These are phyloP conservation scores for Torymus texanus DNA, from an alignment of 2,888 invertebrate genomes.

Conservation along the genomic window DNA sequence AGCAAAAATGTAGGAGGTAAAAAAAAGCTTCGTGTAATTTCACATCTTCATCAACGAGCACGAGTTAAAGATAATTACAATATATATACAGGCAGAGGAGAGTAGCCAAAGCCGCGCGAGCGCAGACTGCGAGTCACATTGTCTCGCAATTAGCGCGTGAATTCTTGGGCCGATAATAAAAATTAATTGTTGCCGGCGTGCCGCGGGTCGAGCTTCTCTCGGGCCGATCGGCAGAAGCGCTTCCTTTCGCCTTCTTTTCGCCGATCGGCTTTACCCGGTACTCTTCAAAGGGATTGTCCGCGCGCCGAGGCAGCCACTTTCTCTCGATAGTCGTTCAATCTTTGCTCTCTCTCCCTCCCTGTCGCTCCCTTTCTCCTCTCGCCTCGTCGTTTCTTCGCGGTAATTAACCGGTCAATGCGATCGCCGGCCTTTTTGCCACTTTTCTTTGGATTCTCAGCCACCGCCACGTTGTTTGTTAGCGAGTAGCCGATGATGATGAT, in stretches of 20 bases:
- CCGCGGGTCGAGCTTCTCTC: conserved; percentile 28
- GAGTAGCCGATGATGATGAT: background rate
- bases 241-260: conserved; percentile 20
- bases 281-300: conserved; percentile 54
- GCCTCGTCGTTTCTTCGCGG: conserved; percentile 35
- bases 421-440: conserved; percentile 43
- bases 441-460: conserved; percentile 23
- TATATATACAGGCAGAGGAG: conserved; percentile 22
- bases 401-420: conserved; percentile 54
- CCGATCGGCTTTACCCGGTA: conserved; percentile 35
- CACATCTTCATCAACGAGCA: conserved; percentile 39
- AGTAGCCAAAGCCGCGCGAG: conserved; percentile 7
- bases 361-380: background rate
- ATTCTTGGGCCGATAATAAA: conserved; percentile 64
- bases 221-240: conserved; percentile 12
- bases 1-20: background rate
- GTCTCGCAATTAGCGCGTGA: conserved; percentile 64
- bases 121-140: conserved; percentile 57
- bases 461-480: background rate
- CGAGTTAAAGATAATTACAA: conserved; percentile 38
- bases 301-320: conserved; percentile 50
- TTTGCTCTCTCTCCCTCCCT: conserved; percentile 20
- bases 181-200: conserved; percentile 62
- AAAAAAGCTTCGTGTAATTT: conserved; percentile 26
- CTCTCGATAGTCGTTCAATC: conserved; percentile 56